Conservation (phyloP, 2,113 vertebrate species). For the Pheucticus melanocephalus region DNA sequence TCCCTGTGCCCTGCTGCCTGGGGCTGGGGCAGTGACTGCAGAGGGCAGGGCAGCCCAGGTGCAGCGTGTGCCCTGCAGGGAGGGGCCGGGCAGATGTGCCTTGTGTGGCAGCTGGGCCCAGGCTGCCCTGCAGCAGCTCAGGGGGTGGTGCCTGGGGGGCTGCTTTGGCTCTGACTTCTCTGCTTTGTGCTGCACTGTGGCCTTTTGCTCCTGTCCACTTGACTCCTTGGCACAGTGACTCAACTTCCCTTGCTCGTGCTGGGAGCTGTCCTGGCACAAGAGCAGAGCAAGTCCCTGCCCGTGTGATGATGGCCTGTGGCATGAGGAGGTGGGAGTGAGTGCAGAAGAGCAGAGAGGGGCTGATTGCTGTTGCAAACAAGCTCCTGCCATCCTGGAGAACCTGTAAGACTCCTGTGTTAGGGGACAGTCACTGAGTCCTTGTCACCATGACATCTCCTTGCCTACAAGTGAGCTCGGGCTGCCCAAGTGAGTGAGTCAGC, state of each 20-base stretch:
- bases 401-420: neutral
- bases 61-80: neutral
- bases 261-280: neutral
- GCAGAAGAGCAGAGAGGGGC: neutral
- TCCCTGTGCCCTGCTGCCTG: neutral
- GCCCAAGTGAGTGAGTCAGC: neutral
- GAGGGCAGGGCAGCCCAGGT: neutral
- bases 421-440: neutral
- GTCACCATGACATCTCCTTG: slow-evolving; percentile 27
- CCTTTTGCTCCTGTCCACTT: neutral
- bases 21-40: neutral
- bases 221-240: neutral
- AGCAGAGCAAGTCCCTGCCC: neutral
- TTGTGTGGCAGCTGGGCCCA: neutral
- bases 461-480: neutral
- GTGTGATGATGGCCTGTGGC: neutral
- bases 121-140: rapidly evolving
- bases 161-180: neutral
- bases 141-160: neutral
- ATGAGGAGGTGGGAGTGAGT: neutral
- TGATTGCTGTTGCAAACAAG: neutral
- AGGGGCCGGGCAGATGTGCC: rapidly evolving
- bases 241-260: rapidly evolving
- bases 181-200: neutral
- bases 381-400: neutral